Evolutionary conservation across 2,888 invertebrate species (phyloP).

Genomic region (Nymphalis urticae): DNA sequence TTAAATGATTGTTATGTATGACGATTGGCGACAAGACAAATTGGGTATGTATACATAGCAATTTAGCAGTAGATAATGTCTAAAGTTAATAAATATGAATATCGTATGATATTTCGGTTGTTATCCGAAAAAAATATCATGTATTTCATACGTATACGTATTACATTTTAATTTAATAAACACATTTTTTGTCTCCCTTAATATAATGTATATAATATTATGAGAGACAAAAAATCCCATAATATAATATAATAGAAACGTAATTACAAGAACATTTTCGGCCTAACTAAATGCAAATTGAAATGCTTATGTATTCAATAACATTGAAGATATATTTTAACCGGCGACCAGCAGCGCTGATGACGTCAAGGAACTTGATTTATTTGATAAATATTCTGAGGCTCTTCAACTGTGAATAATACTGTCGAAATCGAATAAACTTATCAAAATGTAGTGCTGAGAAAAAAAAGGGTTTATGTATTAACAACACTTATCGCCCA

Average conservation of each 20-base stretch:
- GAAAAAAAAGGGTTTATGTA: not conserved
- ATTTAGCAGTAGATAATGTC: not conserved
- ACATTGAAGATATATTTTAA: conserved; percentile 49
- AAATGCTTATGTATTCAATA: conserved; percentile 37
- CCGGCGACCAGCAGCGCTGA: conserved; percentile 45
- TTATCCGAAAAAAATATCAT: no score
- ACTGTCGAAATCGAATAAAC: conserved; percentile 35
- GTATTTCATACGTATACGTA: no score
- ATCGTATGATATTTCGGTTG: not conserved
- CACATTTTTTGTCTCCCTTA: no score
- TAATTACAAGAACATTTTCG: conserved; percentile 16
- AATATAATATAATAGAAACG: conserved; percentile 10
- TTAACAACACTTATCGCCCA: not conserved
- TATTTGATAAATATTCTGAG: conserved; percentile 54
- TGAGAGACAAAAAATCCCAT: no score
- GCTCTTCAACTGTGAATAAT: conserved; percentile 36
- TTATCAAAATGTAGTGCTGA: conserved; percentile 20
- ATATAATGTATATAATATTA: no score
- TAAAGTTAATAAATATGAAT: conserved; percentile 1
- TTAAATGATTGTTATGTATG: not conserved
- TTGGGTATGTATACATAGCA: not conserved
- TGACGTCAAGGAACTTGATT: conserved; percentile 64
- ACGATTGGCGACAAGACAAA: no score
- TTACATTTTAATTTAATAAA: no score
- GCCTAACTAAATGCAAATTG: conserved; percentile 28